A percentile compares a stretch with the other conserved stretches of the same genome.
phyloP scores from a whole-genome alignment of 2,113 vertebrate genomes.

The Cavia porcellus region DNA sequence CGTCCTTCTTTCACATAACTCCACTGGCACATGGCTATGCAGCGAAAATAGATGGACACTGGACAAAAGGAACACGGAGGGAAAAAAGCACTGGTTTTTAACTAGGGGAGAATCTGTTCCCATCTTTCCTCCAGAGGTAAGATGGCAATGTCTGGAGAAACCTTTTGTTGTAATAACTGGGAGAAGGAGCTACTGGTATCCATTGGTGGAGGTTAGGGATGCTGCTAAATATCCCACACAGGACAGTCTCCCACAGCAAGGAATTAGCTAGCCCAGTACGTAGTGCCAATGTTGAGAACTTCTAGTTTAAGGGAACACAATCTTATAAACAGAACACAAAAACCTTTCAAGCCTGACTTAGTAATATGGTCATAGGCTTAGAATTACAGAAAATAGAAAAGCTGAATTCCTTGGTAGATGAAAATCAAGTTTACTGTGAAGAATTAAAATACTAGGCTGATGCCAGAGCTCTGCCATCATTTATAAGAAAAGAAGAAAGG shows the following conservation, averaged over 20 bases:
- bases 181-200: background rate
- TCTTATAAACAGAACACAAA: conserved; percentile 44
- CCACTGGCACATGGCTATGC: background rate
- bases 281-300: background rate
- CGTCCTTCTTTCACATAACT: conserved; percentile 26
- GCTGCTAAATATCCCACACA: background rate
- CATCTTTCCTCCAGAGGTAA: background rate
- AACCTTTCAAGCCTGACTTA: conserved; percentile 5
- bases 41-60: background rate
- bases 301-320: conserved; percentile 56
- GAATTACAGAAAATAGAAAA: conserved; percentile 14
- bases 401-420: conserved; percentile 44
- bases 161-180: background rate
- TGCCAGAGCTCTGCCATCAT: conserved; percentile 27
- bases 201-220: background rate
- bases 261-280: background rate
- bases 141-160: conserved; percentile 12
- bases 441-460: conserved; percentile 48
- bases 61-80: conserved; percentile 1
- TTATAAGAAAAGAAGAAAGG: background rate
- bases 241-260: background rate
- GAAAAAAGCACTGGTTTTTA: conserved; percentile 13
- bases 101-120: background rate
- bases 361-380: conserved; percentile 18
- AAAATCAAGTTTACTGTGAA: conserved; percentile 45